These are phyloP conservation scores for Macquaria australasica DNA, from an alignment of 2,113 vertebrate species.

Conservation along the genomic window DNA sequence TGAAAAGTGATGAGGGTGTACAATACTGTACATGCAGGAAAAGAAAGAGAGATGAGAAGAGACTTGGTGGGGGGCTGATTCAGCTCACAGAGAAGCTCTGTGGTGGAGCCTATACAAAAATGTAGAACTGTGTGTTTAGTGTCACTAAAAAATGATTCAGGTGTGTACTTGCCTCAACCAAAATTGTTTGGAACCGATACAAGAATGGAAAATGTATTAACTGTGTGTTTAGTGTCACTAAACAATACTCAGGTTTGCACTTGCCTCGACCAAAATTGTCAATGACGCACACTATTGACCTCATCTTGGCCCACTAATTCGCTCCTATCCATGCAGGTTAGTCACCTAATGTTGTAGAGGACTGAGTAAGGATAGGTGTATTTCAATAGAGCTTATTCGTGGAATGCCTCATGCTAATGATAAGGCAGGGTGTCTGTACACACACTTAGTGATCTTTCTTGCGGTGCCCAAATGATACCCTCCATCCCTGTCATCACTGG, in stretches of 20 bases:
- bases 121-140: slow-evolving; percentile 3
- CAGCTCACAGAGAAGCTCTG: slow-evolving; percentile 39
- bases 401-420: slow-evolving; percentile 61
- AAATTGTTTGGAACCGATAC: slow-evolving; percentile 5
- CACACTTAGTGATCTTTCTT: slow-evolving; percentile 59
- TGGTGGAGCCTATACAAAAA: slow-evolving; percentile 29
- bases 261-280: slow-evolving; percentile 35
- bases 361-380: slow-evolving; percentile 36
- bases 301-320: slow-evolving; percentile 30
- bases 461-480: slow-evolving; percentile 74
- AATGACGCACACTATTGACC: slow-evolving; percentile 47
- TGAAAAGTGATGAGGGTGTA: slow-evolving; percentile 71
- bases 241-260: slow-evolving; percentile 29
- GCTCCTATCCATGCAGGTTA: slow-evolving; percentile 44
- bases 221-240: not conserved
- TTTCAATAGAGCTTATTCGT: slow-evolving; percentile 49
- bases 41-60: slow-evolving; percentile 37
- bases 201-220: slow-evolving; percentile 9
- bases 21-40: slow-evolving; percentile 36
- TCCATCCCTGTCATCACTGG: slow-evolving; percentile 66
- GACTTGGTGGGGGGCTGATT: slow-evolving; percentile 64
- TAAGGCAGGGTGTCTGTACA: slow-evolving; percentile 58
- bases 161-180: slow-evolving; percentile 23
- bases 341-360: slow-evolving; percentile 55
- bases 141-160: slow-evolving; percentile 5